Evolutionary conservation across 2,113 vertebrate species (phyloP), one percentile per base, ranked within the genome.

Genomic region (Colossoma macropomum): DNA sequence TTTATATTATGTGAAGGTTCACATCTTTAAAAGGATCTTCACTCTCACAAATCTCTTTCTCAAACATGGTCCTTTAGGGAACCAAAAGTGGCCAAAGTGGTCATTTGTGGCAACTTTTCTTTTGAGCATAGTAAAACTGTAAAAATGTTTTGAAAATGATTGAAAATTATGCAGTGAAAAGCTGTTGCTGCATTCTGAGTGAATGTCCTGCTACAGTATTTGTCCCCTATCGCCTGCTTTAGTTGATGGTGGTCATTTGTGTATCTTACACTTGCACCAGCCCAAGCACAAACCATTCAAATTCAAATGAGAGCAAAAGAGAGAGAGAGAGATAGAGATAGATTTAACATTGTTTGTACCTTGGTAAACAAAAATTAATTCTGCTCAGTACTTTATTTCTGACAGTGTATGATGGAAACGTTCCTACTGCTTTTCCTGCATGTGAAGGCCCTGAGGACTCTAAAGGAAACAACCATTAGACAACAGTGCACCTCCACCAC

Each of bases 211-310:
- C 72, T 80, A 82, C 75, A 66, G 32, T 77, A 48, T 52, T 59
- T 74, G 27, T 73, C 56, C 30, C 13, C 50, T 34, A 71, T 45
- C 10, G 41, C 41, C 78, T 65, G 32, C 50, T 81, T 60, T 52
- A 84, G 65, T 81, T 59, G 65, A 83, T 93, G 92, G 94, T 90
- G 91, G 91, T 92, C 87, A 91, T 93, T 93, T 94, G 92, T 94
- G 92, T 93, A 93, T 93, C 89, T 93, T 92, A 93, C 93, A 93
- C 92, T 93, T 92, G 87, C 89, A 92, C 90, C 90, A 92, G 92
- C 88, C 85, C n/a, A 74, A 92, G 90, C 89, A 86, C 86, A 86
- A 85, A 81, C 90, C 85, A 93, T 94, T 95, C 91, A 95, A 91
- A 94, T 95, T 95, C 91, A 94, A 95, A 94, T 95, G 81, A 84